Evolutionary conservation across 2,113 vertebrate genomes (phyloP).

Genomic region (Tupaia tana): DNA sequence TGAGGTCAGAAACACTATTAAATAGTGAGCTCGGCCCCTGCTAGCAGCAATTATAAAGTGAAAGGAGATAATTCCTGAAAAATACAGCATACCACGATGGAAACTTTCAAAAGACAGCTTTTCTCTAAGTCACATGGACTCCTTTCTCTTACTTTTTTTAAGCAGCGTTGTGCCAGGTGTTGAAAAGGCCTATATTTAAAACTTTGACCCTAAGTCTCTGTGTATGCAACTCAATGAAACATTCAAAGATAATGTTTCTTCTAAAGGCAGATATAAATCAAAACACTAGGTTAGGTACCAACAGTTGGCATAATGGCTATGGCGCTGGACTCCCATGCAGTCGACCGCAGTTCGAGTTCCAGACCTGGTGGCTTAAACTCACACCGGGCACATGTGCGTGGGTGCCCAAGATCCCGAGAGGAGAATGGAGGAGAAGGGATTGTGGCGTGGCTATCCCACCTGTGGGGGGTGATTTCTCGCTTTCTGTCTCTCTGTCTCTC

Average conservation of each 20-base stretch:
- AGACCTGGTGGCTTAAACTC: no score
- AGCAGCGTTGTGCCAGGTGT: background rate
- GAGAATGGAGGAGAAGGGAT: no score
- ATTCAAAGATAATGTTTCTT: background rate
- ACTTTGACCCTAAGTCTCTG: background rate
- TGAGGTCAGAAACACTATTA: slow-evolving; percentile 54
- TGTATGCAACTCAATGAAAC: slow-evolving; percentile 47
- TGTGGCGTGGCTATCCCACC: no score
- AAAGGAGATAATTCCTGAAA: slow-evolving; percentile 70
- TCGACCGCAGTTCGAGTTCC: no score
- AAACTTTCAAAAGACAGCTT: slow-evolving; percentile 56
- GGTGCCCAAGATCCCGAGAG: no score
- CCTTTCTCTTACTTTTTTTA: slow-evolving; percentile 38
- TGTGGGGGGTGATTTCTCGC: no score
- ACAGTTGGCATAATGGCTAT: no score
- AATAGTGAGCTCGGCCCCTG: slow-evolving; percentile 64
- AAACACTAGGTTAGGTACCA: background rate
- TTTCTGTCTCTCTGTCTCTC: no score
- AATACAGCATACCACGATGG: slow-evolving; percentile 62
- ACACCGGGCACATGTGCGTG: no score
- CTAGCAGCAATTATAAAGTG: slow-evolving; percentile 66
- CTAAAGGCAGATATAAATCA: slow-evolving; percentile 37
- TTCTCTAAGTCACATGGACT: slow-evolving; percentile 45
- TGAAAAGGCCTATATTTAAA: slow-evolving; percentile 15
- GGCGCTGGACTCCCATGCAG: no score